Percentiles rank a stretch among this genome's conserved stretches.
Evolutionary conservation across 2,113 vertebrate genomes (phyloP).

Genomic region (Alexandromys fortis): DNA sequence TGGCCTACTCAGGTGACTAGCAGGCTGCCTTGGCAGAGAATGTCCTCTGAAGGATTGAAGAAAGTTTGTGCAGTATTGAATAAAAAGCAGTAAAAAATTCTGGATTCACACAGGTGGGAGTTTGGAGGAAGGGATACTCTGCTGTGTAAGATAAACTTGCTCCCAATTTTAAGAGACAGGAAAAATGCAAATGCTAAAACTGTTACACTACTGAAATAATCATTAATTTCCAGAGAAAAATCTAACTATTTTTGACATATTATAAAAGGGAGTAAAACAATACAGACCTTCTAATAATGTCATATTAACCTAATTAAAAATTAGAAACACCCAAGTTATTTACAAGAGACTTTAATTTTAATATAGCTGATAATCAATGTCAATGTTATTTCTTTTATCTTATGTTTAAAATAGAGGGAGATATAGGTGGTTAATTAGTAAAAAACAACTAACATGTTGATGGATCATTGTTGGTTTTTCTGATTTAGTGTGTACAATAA

Average conservation of each 20-base stretch:
- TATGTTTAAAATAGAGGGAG: background rate
- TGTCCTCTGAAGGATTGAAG: background rate
- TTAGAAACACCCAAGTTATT: background rate
- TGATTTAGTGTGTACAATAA: background rate
- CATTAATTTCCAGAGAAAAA: background rate
- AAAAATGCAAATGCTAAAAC: background rate
- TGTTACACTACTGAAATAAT: background rate
- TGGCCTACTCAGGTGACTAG: background rate
- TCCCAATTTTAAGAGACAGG: background rate
- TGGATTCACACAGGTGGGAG: background rate
- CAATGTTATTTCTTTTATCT: background rate
- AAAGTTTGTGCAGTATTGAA: background rate
- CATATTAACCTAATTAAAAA: background rate
- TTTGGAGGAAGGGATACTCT: background rate
- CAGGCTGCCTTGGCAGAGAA: background rate
- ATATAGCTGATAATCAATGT: background rate
- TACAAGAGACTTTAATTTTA: slow-evolving; percentile 34
- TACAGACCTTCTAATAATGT: background rate
- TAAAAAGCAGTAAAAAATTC: background rate
- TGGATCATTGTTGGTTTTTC: background rate
- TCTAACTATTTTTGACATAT: slow-evolving; percentile 9
- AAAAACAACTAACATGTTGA: background rate
- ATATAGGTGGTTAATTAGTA: background rate
- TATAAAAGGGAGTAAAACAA: background rate
- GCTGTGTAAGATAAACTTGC: background rate